Evolutionary conservation across 1,140 invertebrate species (phyloP).

Genomic region (Drosophila sproati): DNA sequence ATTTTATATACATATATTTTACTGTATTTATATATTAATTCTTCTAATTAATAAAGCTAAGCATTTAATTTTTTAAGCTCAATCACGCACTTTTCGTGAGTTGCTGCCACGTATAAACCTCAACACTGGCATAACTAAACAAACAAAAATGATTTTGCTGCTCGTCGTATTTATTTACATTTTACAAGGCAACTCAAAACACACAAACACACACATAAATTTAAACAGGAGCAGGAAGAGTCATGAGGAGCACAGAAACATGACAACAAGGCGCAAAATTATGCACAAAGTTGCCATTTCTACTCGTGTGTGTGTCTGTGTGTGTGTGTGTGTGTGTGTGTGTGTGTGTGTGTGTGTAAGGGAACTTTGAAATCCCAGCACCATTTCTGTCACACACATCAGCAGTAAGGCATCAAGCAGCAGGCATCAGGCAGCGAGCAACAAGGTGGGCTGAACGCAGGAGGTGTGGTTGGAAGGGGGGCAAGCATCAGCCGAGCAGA

Average conservation of each 20-base stretch:
- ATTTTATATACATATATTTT: too few species aligned
- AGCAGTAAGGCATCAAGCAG: slow-evolving; percentile 9
- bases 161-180: slow-evolving; percentile 75
- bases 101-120: slow-evolving; percentile 57
- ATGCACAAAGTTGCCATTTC: slow-evolving; percentile 77
- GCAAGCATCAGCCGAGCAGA: slow-evolving; percentile 22
- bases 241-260: slow-evolving; percentile 43
- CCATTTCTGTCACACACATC: slow-evolving; percentile 38
- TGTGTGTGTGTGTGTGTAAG: slow-evolving; percentile 41
- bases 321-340: slow-evolving; percentile 12
- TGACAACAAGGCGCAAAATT: slow-evolving; percentile 80
- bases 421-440: slow-evolving; percentile 37
- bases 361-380: slow-evolving; percentile 65
- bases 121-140: slow-evolving; percentile 37
- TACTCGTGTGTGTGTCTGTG: slow-evolving; percentile 1
- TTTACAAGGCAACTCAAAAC: slow-evolving; percentile 67
- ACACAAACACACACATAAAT: slow-evolving; percentile 42
- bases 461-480: too few species aligned
- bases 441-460: slow-evolving; percentile 64
- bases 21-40: too few species aligned
- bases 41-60: not conserved
- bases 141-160: slow-evolving; percentile 61
- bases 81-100: slow-evolving; percentile 16
- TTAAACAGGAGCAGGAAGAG: not conserved
- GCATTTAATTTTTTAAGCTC: not conserved